Conservation (phyloP, 2,797 vertebrate genomes). For the Cottoperca gobio region DNA sequence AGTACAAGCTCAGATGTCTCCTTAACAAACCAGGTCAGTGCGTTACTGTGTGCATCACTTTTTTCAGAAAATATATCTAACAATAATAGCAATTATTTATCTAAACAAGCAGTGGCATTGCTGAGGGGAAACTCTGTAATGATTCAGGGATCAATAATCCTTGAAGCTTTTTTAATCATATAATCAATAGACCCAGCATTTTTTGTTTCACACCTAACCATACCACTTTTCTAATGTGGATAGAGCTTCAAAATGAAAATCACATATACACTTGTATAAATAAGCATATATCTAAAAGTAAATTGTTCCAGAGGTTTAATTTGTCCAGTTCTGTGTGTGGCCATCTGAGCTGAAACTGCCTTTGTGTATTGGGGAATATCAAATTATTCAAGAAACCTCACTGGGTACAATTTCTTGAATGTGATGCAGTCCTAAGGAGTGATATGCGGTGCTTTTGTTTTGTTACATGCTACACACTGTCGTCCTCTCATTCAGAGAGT, state of each 20-base stretch:
- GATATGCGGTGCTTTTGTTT: too few species aligned
- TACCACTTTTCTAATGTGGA: neutral
- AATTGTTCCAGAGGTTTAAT: neutral
- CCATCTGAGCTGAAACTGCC: neutral
- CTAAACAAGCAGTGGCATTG: neutral
- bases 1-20: conserved; percentile 91
- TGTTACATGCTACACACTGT: neutral
- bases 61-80: neutral
- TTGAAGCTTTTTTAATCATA: neutral
- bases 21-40: conserved; percentile 92
- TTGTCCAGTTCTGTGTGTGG: neutral
- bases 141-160: neutral
- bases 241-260: neutral
- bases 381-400: neutral
- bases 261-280: neutral
- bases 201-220: neutral
- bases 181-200: neutral
- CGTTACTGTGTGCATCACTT: neutral
- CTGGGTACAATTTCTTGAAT: neutral
- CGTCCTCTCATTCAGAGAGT: conserved; percentile 80
- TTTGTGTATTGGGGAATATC: neutral
- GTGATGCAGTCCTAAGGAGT: neutral
- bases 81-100: neutral
- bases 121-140: neutral
- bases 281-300: neutral